Base-by-base conservation (phyloP, 2,888 invertebrate species). In the Heteromyza rotundicornis region DNA sequence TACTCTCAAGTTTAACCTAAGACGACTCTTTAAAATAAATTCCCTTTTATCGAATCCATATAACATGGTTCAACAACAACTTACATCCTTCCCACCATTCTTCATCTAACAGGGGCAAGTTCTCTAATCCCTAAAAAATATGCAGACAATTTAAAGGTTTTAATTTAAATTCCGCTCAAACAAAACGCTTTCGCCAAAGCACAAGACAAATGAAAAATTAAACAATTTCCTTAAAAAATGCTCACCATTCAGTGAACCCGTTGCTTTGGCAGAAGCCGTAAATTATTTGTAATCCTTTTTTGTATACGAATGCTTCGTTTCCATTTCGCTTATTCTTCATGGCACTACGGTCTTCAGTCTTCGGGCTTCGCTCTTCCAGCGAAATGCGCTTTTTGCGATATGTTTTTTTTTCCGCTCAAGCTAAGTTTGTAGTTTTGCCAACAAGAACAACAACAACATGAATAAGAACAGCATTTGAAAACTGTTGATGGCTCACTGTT, bases 201-300 rank as follows among this genome's bases (percentile, higher is more conserved):
- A 27, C 12, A 27, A 27, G 58, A 68, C 68, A 69, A 70, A 76
- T 74, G 76, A 74, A 74, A 74, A 74, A 74, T 76, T 74, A 76
- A 74, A 76, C 76, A 74, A 76, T 74, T 74, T 74, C 58, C 68
- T 67, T 60, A 3, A 40, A n/a, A 40, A 40, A 40, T 40, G 40
- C 16, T 3, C 32, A 32, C 40, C 8, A 10, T n/a, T 40, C 40
- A 40, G n/a, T 14, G 3, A n/a, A 10, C 3, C 40, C 40, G n/a
- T n/a, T n/a, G n/a, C n/a, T n/a, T n/a, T 40, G 10, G 3, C 40
- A 40, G n/a, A n/a, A 40, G 40, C 40, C 14, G 40, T 40, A 40
- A 40, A 40, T 40, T 40, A 14, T 7, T n/a, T 40, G 40, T 40
- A n/a, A 40, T 40, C 40, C 40, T n/a, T 27, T 27, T 7, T 7